Base-by-base conservation (phyloP, 1,140 invertebrate genomes). In the Ridgeia piscesae region DNA sequence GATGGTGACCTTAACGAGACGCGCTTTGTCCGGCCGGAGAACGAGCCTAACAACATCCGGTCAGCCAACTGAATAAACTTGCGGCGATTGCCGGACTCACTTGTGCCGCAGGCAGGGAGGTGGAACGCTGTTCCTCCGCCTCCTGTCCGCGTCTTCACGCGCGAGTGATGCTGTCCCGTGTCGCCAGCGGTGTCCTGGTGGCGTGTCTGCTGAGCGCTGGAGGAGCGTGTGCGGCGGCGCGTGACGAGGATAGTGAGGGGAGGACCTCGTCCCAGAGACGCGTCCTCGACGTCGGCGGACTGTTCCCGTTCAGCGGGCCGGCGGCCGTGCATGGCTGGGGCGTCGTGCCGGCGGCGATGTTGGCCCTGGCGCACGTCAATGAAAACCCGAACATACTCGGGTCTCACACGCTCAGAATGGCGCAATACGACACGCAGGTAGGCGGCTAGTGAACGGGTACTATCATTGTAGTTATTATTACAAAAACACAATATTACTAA, bases 281-380 rank as follows among this genome's bases (percentile, higher is more conserved):
- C 89, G 35, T 34, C 6, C 33, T 90, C 89, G 33, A 90, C 35
- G 6, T 90, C 17, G 89, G 34, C 9, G 89, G 89, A 90, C 35
- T 90, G 89, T 90, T 90, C n/a, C 58, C 58, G 27, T 77, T 77
- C 58, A 77, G 11, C 58, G 58, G 58, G 58, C 21, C 89, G 89
- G 11, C 34, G 0, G 89, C 17, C 89, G 58, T 9, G 58, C 89
- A 34, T 1, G 89, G 89, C 89, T 90, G 89, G 89, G 89, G 89
- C 35, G n/a, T 33, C 14, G 17, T 90, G 14, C 89, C 89, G 31
- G 89, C 89, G 34, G 89, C n/a, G 35, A 90, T 17, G 33, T 35
- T 90, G 89, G 89, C 89, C 33, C 17, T 90, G 21, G n/a, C 34
- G 14, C 89, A 90, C 89, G 89, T 90, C 34, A 90, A 90, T 90